Base-by-base conservation (phyloP, 2,888 invertebrate genomes). In the Cerceris ruficornis region DNA sequence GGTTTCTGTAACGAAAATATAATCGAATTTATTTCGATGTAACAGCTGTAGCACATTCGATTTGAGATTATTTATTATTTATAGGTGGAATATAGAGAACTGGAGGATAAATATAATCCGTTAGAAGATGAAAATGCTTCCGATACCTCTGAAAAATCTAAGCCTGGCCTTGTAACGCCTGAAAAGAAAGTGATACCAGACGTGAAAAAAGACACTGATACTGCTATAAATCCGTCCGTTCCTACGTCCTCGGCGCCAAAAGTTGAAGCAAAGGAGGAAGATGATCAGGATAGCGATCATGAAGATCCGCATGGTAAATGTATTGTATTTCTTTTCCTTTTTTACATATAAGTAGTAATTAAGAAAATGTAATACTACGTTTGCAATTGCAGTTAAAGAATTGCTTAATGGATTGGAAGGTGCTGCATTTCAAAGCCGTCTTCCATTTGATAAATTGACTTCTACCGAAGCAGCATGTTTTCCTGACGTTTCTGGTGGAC, bases 391-490 rank as follows among this genome's bases (percentile, higher is more conserved):
- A 92, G 91, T 92, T 2, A 91, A 92, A 84, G 91, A 91, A 82
- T 82, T 91, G 46, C 82, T 91, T 5, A 89, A 88, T 78, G 96
- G 97, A 43, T 93, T 98, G 81, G 98, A 98, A 93, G 98, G 98
- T 52, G 98, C 98, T 58, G 97, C 98, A 0, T 98, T 98, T 92
- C 98, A 98, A 92, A 98, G 98, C 83, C 95, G 99, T 54, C 93
- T 99, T 90, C 98, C 98, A 0, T 97, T 96, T 92, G 98, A 98
- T 91, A 98, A 98, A 92, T 95, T 99, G 95, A 98, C 98, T 7
- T 96, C 98, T 0, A 95, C 97, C 49, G 99, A 99, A 94, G 97
- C 97, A 0, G 97, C 97, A 64, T 97, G 97, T 90, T 99, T 99
- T 92, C 96, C 98, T 2, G 99, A 99, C 90, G 95, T 99, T 28